These are phyloP conservation scores for Bombycilla garrulus DNA, from an alignment of 2,113 vertebrate species.

Conservation along the genomic window DNA sequence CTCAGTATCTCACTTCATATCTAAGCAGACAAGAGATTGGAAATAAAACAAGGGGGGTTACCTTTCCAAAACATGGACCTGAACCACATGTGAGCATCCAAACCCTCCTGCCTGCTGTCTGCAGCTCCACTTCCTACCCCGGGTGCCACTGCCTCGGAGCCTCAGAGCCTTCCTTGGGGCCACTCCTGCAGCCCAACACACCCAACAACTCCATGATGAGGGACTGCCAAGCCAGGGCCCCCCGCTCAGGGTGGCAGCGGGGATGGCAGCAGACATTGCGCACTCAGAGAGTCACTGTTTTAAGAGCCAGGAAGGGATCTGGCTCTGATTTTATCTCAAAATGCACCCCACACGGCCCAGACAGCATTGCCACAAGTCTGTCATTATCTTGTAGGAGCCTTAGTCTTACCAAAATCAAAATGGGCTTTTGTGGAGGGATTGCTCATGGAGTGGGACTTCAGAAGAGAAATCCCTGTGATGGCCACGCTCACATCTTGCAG, in stretches of 20 bases:
- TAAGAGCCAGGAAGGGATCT: not conserved
- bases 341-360: not conserved
- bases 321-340: not conserved
- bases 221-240: not conserved
- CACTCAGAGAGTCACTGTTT: rapidly evolving
- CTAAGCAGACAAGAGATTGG: not conserved
- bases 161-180: not conserved
- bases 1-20: not conserved
- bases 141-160: rapidly evolving
- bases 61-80: not conserved
- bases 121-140: not conserved
- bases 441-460: not conserved
- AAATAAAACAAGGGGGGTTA: not conserved
- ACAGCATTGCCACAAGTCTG: not conserved
- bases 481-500: rapidly evolving
- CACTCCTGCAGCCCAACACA: not conserved
- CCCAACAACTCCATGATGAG: not conserved
- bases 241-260: not conserved
- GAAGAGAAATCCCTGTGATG: not conserved
- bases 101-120: not conserved
- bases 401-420: not conserved
- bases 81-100: rapidly evolving
- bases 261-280: not conserved
- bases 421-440: not conserved
- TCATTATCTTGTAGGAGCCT: not conserved